Evolutionary conservation across 2,113 vertebrate genomes (phyloP), one percentile per base, ranked within the genome.

Genomic region (Nycticryphes semicollaris): DNA sequence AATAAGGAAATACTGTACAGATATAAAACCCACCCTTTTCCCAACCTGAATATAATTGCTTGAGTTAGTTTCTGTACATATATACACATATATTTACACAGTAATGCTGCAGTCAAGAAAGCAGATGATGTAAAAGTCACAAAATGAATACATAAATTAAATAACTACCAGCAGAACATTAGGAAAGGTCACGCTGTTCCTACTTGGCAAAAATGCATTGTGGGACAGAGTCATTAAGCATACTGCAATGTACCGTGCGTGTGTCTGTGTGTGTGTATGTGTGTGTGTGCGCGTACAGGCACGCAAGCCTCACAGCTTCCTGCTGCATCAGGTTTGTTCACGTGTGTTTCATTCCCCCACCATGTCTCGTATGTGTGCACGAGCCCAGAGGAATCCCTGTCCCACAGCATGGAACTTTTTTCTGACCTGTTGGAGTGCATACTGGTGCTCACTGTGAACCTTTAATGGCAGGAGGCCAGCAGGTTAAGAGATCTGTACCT

Each of bases 1-100:
- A 97, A 97, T 97, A 97, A 97, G 96, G 97, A 97, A 97, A 97
- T 97, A 95, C 97, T 97, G 92, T 97, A 97, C 97, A 97, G 63
- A 94, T 97, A 97, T 87, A 97, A 97, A 97, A 96, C 93, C 94
- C 94, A 96, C 97, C 97, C 96, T 91, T 89, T 96, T 93, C 96
- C 97, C 95, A 96, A 97, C 96, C 96, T 97, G 97, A 97, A 97
- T 97, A 97, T 96, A 97, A 91, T 96, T 96, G 94, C 85, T 96
- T 91, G 88, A 97, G 94, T 95, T 97, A 95, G 72, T 90, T 90
- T 94, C 96, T 97, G 92, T 97, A 97, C 97, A 97, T 94, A 97
- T 96, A 93, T 97, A 97, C 79, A 96, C 80, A 94, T 4, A 9
- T 97, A 96, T 97, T 96, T 97, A 97, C 91, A 97, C 28, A 89